Evolutionary conservation across 2,113 vertebrate species (phyloP).

Genomic region (Lanius collurio): DNA sequence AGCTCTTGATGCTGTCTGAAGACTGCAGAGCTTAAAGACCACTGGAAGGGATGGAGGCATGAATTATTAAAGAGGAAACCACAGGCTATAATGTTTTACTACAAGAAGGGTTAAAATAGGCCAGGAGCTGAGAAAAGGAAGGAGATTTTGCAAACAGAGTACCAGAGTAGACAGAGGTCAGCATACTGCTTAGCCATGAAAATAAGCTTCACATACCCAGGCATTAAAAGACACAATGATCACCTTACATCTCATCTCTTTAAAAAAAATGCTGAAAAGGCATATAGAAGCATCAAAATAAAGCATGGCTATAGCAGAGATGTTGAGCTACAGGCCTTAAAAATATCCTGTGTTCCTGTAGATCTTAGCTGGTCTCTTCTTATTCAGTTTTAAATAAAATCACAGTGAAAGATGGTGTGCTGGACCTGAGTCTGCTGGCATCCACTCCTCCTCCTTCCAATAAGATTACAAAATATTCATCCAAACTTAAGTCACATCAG

Average conservation of each 20-base stretch:
- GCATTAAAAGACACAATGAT: background rate
- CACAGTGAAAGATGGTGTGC: background rate
- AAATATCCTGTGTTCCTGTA: background rate
- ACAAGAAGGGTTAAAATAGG: conserved; percentile 32
- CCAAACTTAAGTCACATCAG: background rate
- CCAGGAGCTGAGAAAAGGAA: background rate
- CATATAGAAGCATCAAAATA: background rate
- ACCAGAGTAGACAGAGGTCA: background rate
- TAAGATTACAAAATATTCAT: background rate
- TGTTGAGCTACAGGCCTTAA: background rate
- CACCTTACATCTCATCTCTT: background rate
- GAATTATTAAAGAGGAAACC: conserved; percentile 56
- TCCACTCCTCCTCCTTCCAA: background rate
- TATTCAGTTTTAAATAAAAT: background rate
- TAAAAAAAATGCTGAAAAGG: background rate
- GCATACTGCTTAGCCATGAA: background rate
- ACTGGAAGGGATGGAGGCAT: conserved; percentile 4
- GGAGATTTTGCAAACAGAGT: background rate
- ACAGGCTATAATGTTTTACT: conserved; percentile 33
- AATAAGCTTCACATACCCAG: background rate
- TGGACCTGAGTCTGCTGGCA: background rate
- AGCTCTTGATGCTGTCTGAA: conserved; percentile 67
- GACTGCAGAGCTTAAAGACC: conserved; percentile 41
- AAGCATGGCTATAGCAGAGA: background rate
- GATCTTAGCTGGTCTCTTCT: background rate